These are phyloP conservation scores for Clitarchus hookeri DNA, from an alignment of 2,888 invertebrate genomes.

Conservation along the genomic window DNA sequence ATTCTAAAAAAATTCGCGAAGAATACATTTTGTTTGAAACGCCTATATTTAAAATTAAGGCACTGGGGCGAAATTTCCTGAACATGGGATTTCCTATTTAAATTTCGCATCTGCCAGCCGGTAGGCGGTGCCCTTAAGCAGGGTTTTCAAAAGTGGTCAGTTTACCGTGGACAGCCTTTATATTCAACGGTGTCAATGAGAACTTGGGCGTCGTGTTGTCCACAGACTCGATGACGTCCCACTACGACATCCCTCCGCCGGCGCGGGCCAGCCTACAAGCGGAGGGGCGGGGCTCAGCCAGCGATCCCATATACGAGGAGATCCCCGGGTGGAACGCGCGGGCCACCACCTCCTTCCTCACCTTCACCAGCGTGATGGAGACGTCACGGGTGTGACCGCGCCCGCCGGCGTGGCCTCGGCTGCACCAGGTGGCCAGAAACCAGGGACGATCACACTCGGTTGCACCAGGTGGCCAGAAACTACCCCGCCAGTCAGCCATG, in stretches of 20 bases:
- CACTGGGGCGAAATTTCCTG: too few relatives aligned
- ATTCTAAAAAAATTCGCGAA: too few relatives aligned
- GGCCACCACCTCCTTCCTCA: neutral
- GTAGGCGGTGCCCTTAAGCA: too few relatives aligned
- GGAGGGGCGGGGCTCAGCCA: too few relatives aligned
- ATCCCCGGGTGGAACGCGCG: conserved; percentile 6
- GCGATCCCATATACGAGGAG: conserved; percentile 19
- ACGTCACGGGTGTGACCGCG: neutral
- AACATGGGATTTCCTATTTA: too few relatives aligned
- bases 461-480: neutral
- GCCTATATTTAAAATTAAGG: too few relatives aligned
- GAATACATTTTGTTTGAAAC: too few relatives aligned
- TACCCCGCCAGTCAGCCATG: neutral
- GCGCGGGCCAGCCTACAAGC: neutral
- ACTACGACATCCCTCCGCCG: conserved; percentile 19
- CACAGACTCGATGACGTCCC: conserved; percentile 20
- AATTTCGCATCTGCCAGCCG: too few relatives aligned
- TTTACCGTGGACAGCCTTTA: too few relatives aligned
- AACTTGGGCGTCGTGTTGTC: neutral
- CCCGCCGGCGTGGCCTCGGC: neutral
- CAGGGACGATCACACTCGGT: neutral
- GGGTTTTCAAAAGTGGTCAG: too few relatives aligned
- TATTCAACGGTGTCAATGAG: too few relatives aligned
- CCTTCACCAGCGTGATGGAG: neutral
- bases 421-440: neutral